These are phyloP conservation scores for Pelosia muscerda DNA, from an alignment of 2,888 invertebrate genomes.

Conservation along the genomic window DNA sequence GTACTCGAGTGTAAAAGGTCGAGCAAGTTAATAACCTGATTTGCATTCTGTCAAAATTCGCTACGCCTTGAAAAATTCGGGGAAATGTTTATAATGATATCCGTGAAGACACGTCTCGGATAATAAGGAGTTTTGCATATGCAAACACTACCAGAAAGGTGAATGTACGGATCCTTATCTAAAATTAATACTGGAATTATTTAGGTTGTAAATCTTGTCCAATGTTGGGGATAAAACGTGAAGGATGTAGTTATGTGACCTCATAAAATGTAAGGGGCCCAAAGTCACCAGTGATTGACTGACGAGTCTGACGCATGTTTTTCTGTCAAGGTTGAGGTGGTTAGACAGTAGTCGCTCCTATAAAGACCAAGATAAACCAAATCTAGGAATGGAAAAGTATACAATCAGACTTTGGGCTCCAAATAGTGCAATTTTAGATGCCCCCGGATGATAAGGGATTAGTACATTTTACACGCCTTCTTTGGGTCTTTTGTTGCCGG, in stretches of 20 bases:
- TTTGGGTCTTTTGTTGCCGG: no score
- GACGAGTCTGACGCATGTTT: no score
- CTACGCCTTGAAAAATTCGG: slow-evolving; percentile 24
- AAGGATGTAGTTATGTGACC: background rate
- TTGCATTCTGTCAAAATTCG: slow-evolving; percentile 41
- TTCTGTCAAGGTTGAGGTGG: no score
- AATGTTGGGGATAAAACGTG: background rate
- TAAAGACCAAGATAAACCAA: no score
- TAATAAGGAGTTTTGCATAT: background rate
- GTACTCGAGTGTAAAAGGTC: slow-evolving; percentile 31
- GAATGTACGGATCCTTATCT: slow-evolving; percentile 5
- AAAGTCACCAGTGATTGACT: no score
- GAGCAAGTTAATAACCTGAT: slow-evolving; percentile 45
- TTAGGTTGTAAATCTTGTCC: background rate
- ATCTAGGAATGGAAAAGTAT: no score
- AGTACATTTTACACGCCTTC: no score
- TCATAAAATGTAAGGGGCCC: no score
- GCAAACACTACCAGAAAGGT: background rate
- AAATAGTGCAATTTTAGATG: no score
- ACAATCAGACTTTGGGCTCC: no score
- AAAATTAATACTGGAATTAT: background rate
- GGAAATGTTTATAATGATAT: slow-evolving; percentile 2
- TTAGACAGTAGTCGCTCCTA: no score
- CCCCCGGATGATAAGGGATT: no score
- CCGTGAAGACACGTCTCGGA: background rate